Percentiles rank a stretch among this genome's conserved stretches.
Conservation (phyloP, 2,797 vertebrate genomes). For the Geotrypetes seraphini region DNA sequence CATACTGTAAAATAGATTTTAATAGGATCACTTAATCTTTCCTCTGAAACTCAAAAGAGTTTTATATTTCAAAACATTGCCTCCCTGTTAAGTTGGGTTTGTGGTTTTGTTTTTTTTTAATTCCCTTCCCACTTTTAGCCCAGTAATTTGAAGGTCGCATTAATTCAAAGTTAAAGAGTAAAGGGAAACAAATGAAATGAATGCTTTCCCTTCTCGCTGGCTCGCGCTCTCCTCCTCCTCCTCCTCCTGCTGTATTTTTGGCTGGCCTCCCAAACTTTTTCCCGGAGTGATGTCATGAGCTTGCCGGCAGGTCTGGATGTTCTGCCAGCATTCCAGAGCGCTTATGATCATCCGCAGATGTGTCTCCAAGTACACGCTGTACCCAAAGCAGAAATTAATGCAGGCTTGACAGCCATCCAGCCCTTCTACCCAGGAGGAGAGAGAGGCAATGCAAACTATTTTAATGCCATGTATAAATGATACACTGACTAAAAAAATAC, state of each 20-base stretch:
- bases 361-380: constrained; percentile 98
- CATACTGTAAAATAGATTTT: no score
- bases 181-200: background rate
- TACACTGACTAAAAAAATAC: constrained; percentile 75
- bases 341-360: constrained; percentile 99
- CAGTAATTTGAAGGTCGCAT: background rate
- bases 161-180: background rate
- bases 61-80: no score
- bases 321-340: constrained; percentile 98
- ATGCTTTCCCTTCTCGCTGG: background rate
- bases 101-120: no score
- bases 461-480: constrained; percentile 79
- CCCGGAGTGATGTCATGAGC: constrained; percentile 96
- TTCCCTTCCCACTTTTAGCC: no score
- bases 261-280: constrained; percentile 60
- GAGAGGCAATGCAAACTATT: constrained; percentile 65
- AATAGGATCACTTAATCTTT: no score
- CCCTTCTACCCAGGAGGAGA: constrained; percentile 60
- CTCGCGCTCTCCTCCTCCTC: background rate
- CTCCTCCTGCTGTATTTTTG: constrained; percentile 12
- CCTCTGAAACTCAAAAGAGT: no score
- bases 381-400: constrained; percentile 98
- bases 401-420: constrained; percentile 92
- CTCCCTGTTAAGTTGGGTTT: no score
- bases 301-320: constrained; percentile 98